phyloP scores from a whole-genome alignment of 2,113 vertebrate genomes.

The Sorex fumeus region DNA sequence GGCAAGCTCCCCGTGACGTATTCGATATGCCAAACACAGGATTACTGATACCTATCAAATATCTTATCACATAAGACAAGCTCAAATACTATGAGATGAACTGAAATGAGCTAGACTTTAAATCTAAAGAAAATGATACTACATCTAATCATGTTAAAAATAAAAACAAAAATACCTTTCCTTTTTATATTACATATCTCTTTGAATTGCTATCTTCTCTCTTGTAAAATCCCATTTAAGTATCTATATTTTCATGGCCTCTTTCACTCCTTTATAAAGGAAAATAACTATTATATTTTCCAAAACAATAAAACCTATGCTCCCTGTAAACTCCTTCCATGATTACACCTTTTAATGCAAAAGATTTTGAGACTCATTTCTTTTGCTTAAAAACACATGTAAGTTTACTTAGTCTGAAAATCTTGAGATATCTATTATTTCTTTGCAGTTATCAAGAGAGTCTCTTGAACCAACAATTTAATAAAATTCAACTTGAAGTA shows the following conservation, averaged over 20 bases:
- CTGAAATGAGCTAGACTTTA: slow-evolving; percentile 39
- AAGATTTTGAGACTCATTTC: not conserved
- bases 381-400: not conserved
- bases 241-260: not conserved
- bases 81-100: slow-evolving; percentile 44
- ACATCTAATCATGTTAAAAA: slow-evolving; percentile 31
- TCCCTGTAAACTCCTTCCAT: not conserved
- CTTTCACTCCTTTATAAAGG: not conserved
- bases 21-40: too few relatives aligned
- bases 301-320: not conserved
- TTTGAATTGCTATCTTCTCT: not conserved
- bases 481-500: slow-evolving; percentile 15
- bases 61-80: not conserved
- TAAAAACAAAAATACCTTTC: not conserved
- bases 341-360: not conserved
- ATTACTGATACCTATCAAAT: slow-evolving; percentile 12
- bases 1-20: too few relatives aligned
- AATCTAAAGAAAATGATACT: not conserved
- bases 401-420: not conserved
- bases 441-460: not conserved
- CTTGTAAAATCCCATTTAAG: slow-evolving; percentile 4
- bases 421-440: not conserved
- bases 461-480: not conserved
- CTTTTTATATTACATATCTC: not conserved
- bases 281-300: not conserved